Evolutionary conservation across 1,140 invertebrate species (phyloP), one percentile per base, ranked within the genome.

Genomic region (Bicyclus anynana): DNA sequence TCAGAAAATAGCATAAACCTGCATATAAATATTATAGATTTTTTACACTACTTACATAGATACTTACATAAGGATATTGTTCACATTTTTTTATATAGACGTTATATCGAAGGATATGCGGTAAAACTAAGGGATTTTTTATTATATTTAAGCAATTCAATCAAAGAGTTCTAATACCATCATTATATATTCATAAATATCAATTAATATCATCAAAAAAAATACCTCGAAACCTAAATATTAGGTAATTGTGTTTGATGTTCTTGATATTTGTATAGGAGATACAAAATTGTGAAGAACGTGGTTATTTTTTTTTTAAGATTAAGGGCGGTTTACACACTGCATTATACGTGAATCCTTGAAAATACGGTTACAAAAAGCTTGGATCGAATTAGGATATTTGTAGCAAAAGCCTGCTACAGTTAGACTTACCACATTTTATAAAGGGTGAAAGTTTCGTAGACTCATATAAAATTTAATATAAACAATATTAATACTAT

Each of bases 111-210:
- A 33, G 29, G 29, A 33, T 33, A 33, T 40, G 37, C 37, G 17
- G 37, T 40, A 17, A 40, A 40, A 40, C 7, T 40, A 40, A 40
- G 37, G 17, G 37, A 17, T 40, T 40, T 17, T 40, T 40, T 40
- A 17, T 14, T 40, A 40, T 40, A 5, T 17, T 40, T 40, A 40
- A 40, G 37, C 13, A 17, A 40, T 17, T 6, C 37, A 18, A 40
- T 40, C 17, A 17, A 40, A 17, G 29, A 33, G 29, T 33, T 33
- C 29, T 12, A 33, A 33, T 33, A 12, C n/a, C n/a, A n/a, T n/a
- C n/a, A n/a, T n/a, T n/a, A n/a, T n/a, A n/a, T n/a, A n/a, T n/a
- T n/a, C n/a, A n/a, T n/a, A n/a, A n/a, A n/a, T n/a, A n/a, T n/a
- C n/a, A 16, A 16, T 40, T 14, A 17, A 17, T 17, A 40, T 40